A percentile compares a stretch with the other conserved stretches of the same genome.
phyloP scores from a whole-genome alignment of 2,113 vertebrate genomes.

The Mustela nigripes region DNA sequence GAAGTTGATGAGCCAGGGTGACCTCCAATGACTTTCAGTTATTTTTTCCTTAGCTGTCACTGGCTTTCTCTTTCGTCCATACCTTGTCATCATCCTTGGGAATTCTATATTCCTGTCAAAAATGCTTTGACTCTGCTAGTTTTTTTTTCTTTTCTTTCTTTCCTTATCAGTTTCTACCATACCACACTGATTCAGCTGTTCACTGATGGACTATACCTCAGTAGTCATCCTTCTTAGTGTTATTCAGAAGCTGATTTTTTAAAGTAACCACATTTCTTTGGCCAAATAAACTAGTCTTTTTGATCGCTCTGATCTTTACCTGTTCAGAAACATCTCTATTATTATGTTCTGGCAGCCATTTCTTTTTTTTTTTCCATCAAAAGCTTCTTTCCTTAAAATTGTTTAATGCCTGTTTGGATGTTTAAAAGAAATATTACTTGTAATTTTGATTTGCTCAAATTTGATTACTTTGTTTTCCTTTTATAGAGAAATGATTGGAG shows the following conservation, averaged over 20 bases:
- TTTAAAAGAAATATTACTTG: not conserved
- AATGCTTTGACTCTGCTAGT: accelerated
- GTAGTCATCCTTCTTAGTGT: not conserved
- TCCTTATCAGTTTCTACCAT: not conserved
- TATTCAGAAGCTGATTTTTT: not conserved
- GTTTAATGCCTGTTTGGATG: not conserved
- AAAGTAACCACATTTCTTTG: not conserved
- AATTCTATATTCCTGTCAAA: not conserved
- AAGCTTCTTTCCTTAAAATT: not conserved
- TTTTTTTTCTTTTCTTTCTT: not conserved
- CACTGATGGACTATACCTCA: not conserved
- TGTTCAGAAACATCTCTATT: not conserved
- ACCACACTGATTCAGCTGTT: not conserved
- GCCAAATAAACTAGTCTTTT: not conserved
- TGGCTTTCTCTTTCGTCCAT: not conserved
- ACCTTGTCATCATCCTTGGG: not conserved
- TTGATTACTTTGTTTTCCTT: not conserved
- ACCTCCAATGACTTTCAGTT: not conserved
- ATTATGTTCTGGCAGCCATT: accelerated
- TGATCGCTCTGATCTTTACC: not conserved
- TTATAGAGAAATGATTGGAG: not conserved
- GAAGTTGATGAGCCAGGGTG: not conserved
- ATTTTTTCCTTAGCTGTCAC: not conserved
- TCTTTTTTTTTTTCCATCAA: not conserved
- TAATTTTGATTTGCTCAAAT: not conserved